Evolutionary conservation across 2,113 vertebrate species (phyloP).

Genomic region (Pristiophorus japonicus): DNA sequence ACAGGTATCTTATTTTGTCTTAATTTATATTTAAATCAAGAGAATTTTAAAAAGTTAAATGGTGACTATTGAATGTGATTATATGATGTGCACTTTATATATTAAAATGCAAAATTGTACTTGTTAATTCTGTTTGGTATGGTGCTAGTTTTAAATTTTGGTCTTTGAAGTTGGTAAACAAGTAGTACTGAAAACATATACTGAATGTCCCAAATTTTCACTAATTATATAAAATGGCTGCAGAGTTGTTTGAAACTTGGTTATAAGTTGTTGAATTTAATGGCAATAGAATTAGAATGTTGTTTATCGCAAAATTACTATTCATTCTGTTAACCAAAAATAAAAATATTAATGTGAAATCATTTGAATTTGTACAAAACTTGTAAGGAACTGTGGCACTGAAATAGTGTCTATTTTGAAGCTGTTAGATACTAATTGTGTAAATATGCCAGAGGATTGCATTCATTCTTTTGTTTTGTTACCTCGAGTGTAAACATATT

Average conservation of each 20-base stretch:
- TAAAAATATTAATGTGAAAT: conserved; percentile 5
- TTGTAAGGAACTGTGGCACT: not conserved
- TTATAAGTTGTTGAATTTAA: no score
- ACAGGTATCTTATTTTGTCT: not conserved
- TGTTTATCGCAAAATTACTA: not conserved
- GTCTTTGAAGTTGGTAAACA: not conserved
- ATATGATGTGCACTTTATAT: conserved; percentile 14
- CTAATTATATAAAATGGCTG: not conserved
- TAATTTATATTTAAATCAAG: conserved; percentile 14
- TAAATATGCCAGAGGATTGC: not conserved
- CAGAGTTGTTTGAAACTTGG: conserved; percentile 21
- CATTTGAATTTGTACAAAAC: conserved; percentile 2
- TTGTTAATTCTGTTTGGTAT: not conserved
- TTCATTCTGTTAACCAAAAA: not conserved
- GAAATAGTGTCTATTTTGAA: conserved; percentile 1
- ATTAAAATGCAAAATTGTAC: conserved; percentile 7
- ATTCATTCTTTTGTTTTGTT: not conserved
- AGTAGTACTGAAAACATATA: not conserved
- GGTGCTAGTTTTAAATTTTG: conserved; percentile 26
- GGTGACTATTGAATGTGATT: not conserved
- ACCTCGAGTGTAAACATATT: not conserved
- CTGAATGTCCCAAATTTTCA: not conserved
- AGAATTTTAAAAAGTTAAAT: conserved; percentile 9
- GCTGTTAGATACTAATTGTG: not conserved
- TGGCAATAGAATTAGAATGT: not conserved